Percentiles rank a stretch among this genome's conserved stretches.
Conservation (phyloP, 1,140 invertebrate genomes). For the Drosophila aff. region DNA sequence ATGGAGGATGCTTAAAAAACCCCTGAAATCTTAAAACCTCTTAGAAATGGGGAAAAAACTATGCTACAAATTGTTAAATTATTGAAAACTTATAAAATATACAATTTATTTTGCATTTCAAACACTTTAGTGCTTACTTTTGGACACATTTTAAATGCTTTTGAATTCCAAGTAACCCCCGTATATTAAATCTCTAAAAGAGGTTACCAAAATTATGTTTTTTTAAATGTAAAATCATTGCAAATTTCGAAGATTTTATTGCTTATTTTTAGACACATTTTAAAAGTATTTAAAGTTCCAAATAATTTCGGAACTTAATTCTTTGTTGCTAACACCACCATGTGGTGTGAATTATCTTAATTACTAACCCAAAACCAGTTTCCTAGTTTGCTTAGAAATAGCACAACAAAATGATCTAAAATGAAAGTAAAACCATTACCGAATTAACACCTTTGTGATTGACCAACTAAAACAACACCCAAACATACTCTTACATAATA, state of each 20-base stretch:
- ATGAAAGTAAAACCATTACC: neutral
- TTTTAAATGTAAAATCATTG: neutral
- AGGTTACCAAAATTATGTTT: too few relatives aligned
- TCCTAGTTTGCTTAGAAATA: neutral
- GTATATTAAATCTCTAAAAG: neutral
- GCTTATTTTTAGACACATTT: neutral
- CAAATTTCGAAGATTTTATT: neutral
- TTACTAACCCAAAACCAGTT: neutral
- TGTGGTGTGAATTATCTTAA: too few relatives aligned
- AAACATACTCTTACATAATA: neutral
- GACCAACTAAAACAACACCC: neutral
- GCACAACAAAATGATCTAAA: neutral
- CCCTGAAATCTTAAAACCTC: neutral
- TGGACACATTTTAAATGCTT: neutral
- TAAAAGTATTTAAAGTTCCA: neutral
- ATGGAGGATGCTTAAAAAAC: neutral
- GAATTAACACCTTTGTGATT: neutral
- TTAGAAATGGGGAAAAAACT: neutral
- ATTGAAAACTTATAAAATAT: neutral
- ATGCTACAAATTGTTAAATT: neutral
- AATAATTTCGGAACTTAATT: neutral
- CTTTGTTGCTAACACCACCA: neutral
- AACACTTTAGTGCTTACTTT: neutral
- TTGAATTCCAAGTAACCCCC: accelerated
- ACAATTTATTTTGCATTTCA: neutral